Conservation (phyloP, 2,113 vertebrate genomes). For the Pimephales promelas region DNA sequence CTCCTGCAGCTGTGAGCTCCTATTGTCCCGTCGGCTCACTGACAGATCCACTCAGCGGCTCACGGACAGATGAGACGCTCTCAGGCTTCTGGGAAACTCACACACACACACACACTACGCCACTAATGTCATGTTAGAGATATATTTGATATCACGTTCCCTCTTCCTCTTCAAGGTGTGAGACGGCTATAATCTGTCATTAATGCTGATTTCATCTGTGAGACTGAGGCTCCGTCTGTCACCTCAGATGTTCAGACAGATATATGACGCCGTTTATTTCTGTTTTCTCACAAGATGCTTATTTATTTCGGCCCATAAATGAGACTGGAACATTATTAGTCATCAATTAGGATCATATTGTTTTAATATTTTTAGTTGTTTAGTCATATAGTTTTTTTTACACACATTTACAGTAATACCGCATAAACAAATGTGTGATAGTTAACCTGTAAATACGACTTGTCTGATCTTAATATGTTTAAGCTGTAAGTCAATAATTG, state of each 20-base stretch:
- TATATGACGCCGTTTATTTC: too few relatives aligned
- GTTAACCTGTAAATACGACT: not conserved
- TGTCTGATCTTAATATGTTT: not conserved
- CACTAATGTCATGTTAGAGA: too few relatives aligned
- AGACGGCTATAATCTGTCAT: not conserved
- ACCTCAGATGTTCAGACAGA: too few relatives aligned
- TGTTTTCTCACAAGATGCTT: too few relatives aligned
- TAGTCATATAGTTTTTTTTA: not conserved
- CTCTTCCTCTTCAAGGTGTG: not conserved
- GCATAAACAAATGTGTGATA: too few relatives aligned
- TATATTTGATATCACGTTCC: too few relatives aligned
- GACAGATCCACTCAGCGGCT: slow-evolving; percentile 1
- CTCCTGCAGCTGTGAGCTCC: not conserved
- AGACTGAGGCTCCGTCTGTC: too few relatives aligned
- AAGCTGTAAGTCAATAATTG: too few relatives aligned
- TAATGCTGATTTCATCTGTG: not conserved
- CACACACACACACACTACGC: too few relatives aligned
- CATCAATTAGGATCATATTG: not conserved
- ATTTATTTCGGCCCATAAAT: too few relatives aligned
- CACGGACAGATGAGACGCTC: not conserved
- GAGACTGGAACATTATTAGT: too few relatives aligned
- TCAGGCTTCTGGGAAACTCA: not conserved
- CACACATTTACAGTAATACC: too few relatives aligned
- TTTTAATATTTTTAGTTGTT: not conserved
- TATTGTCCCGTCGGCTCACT: not conserved